Evolutionary conservation across 2,888 invertebrate species (phyloP).

Genomic region (Julus scandinavius): DNA sequence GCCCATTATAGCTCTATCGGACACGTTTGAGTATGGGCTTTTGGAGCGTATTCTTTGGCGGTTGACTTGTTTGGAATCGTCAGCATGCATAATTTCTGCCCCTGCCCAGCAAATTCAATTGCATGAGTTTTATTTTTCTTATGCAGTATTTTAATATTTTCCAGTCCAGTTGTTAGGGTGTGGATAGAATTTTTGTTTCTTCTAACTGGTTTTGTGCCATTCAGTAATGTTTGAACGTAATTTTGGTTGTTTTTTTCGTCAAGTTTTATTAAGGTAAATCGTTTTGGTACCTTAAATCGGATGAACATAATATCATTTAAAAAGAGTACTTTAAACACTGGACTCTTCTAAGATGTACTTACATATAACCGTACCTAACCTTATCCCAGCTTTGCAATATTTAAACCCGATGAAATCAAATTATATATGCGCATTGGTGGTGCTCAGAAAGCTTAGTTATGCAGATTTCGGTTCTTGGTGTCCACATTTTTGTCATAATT

Average conservation of each 20-base stretch:
- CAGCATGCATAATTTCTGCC: neutral
- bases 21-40: neutral
- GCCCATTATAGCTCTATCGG: neutral
- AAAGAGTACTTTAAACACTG: no score
- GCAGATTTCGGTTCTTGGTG: no score
- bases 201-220: neutral
- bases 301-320: no score
- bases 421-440: no score
- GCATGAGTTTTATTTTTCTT: neutral
- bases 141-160: neutral
- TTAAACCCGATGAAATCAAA: no score
- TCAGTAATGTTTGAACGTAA: neutral
- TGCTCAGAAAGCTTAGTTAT: no score
- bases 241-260: neutral
- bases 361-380: no score
- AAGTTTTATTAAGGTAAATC: neutral
- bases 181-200: neutral
- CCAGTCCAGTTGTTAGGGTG: neutral
- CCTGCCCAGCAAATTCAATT: neutral
- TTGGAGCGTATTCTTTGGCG: neutral
- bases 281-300: neutral
- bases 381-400: no score
- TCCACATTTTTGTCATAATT: no score
- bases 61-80: neutral
- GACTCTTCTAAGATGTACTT: no score